Evolutionary conservation across 2,113 vertebrate genomes (phyloP).

Genomic region (Cranoglanis bouderius): DNA sequence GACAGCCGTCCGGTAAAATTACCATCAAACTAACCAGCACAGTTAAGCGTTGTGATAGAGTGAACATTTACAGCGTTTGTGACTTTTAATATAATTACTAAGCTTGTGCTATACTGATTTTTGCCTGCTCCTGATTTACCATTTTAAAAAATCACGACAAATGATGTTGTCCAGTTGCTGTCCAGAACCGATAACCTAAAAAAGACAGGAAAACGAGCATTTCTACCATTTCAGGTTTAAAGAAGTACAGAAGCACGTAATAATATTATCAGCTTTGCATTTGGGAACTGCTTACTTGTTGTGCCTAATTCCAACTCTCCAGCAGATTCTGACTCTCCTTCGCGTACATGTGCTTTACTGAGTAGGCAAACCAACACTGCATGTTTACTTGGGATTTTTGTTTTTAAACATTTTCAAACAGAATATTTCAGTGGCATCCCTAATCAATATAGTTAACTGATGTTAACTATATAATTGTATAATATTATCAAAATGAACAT

Average conservation of each 20-base stretch:
- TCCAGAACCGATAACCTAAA: not conserved
- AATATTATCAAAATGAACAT: not conserved
- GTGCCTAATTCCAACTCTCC: not conserved
- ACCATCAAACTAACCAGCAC: constrained; percentile 23
- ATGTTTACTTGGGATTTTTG: not conserved
- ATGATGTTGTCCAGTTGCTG: no score
- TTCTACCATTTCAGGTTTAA: not conserved
- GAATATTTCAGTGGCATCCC: not conserved
- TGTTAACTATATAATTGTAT: not conserved
- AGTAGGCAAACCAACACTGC: not conserved
- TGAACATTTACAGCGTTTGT: not conserved
- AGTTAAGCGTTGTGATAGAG: not conserved
- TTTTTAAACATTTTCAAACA: not conserved
- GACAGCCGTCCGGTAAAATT: constrained; percentile 44
- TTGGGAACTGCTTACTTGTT: not conserved
- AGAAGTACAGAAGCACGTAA: not conserved
- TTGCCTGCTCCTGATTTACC: not conserved
- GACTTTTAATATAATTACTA: not conserved
- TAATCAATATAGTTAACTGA: not conserved
- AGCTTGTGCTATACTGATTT: not conserved
- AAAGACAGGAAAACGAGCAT: not conserved
- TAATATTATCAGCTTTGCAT: not conserved
- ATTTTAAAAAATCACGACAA: not conserved
- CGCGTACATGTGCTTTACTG: not conserved
- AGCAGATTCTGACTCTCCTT: not conserved